These are phyloP conservation scores for Atherinomorus stipes DNA, from an alignment of 2,113 vertebrate genomes.

Conservation along the genomic window DNA sequence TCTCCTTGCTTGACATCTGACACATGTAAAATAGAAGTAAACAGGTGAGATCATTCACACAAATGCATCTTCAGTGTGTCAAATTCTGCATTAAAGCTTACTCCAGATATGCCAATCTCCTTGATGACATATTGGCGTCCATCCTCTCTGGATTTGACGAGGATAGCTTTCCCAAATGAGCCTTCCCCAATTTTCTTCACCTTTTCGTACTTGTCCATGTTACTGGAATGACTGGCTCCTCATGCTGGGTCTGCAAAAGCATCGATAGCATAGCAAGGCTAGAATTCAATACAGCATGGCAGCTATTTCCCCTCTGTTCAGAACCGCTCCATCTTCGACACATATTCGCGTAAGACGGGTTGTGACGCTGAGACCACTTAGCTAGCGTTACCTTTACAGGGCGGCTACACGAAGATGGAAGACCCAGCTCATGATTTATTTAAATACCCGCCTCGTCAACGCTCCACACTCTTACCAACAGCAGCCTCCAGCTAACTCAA, in stretches of 20 bases:
- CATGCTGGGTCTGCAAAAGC: conserved; percentile 72
- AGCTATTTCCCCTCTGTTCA: not conserved
- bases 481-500: too few species aligned
- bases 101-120: conserved; percentile 96
- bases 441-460: not conserved
- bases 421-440: not conserved
- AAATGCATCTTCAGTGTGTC: not conserved
- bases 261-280: not conserved
- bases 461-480: not conserved
- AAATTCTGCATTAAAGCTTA: conserved; percentile 65
- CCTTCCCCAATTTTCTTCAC: conserved; percentile 96
- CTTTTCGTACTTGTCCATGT: conserved; percentile 95
- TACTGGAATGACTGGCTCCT: conserved; percentile 79
- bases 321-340: not conserved
- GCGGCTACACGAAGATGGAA: not conserved
- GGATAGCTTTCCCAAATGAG: conserved; percentile 96
- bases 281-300: not conserved
- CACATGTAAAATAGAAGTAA: conserved; percentile 2
- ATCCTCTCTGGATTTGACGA: conserved; percentile 92
- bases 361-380: conserved; percentile 35
- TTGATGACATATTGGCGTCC: conserved; percentile 96
- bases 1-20: conserved; percentile 97
- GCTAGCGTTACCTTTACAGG: conserved; percentile 38
- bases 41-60: not conserved
- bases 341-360: conserved; percentile 2